These are phyloP conservation scores for Pogonocichla stellata DNA, from an alignment of 2,113 vertebrate genomes.

Conservation along the genomic window DNA sequence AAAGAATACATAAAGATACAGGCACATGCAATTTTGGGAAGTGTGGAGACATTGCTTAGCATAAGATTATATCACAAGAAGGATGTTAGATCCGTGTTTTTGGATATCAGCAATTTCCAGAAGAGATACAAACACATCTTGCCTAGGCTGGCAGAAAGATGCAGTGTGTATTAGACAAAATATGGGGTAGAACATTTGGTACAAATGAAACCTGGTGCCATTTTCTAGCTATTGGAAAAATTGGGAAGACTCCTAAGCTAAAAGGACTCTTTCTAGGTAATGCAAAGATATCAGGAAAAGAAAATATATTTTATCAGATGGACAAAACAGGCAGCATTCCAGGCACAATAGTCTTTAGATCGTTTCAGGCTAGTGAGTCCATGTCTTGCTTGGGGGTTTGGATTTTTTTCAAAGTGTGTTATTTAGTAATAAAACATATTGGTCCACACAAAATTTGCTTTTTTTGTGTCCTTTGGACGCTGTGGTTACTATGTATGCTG, in stretches of 20 bases:
- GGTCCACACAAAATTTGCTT: background rate
- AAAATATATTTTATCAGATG: background rate
- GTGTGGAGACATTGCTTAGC: slow-evolving; percentile 45
- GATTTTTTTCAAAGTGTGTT: background rate
- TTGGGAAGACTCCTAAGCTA: background rate
- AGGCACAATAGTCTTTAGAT: background rate
- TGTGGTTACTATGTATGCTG: background rate
- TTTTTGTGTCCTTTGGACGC: background rate
- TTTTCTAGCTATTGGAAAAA: background rate
- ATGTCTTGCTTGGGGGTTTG: background rate
- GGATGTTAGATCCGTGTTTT: background rate
- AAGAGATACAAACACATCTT: background rate
- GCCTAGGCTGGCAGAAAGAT: background rate
- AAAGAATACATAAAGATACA: slow-evolving; percentile 61
- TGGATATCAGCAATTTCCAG: slow-evolving; percentile 44
- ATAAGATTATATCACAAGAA: slow-evolving; percentile 62
- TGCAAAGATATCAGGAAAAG: background rate
- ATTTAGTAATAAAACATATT: background rate
- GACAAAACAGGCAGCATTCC: background rate
- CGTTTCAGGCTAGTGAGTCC: background rate
- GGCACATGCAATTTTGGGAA: slow-evolving; percentile 41
- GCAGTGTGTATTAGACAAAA: background rate
- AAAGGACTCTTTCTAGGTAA: background rate
- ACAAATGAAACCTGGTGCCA: background rate
- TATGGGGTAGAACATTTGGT: background rate